These are phyloP conservation scores for Ceratina japonica DNA, from an alignment of 1,140 invertebrate genomes.

Conservation along the genomic window DNA sequence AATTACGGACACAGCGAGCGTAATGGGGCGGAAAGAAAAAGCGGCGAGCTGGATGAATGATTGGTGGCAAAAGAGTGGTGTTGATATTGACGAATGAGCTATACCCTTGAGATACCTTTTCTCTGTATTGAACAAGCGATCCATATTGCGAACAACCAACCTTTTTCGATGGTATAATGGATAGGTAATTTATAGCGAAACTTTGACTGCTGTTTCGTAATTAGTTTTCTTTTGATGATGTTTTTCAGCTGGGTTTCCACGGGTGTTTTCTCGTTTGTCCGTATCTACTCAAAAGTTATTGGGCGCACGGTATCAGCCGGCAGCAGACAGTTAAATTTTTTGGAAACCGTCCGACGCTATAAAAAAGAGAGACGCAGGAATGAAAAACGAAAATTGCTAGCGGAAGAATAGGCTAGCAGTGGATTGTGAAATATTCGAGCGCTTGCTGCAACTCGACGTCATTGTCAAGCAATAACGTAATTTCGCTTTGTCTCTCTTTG, in stretches of 20 bases:
- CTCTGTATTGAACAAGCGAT: background rate
- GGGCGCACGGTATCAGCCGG: conserved; percentile 30
- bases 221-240: background rate
- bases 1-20: conserved; percentile 17
- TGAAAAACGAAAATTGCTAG: too few relatives aligned
- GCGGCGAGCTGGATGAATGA: conserved; percentile 14
- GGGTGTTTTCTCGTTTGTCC: background rate
- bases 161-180: too few relatives aligned
- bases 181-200: background rate
- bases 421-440: conserved; percentile 58
- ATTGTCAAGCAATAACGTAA: conserved; percentile 22
- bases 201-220: too few relatives aligned
- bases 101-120: conserved; percentile 2
- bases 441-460: conserved; percentile 32
- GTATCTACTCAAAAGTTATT: conserved; percentile 34
- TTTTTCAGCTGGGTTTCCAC: too few relatives aligned
- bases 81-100: conserved; percentile 29
- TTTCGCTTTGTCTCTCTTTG: background rate
- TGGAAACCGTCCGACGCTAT: conserved; percentile 20
- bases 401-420: background rate
- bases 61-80: conserved; percentile 2
- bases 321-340: conserved; percentile 45
- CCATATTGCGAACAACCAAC: background rate
- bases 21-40: background rate
- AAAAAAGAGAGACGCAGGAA: background rate